Evolutionary conservation across 64 coral and sea anemone genomes (phyloP), one percentile per base, ranked within the genome.

Genomic region (Stichodactyla helianthus): DNA sequence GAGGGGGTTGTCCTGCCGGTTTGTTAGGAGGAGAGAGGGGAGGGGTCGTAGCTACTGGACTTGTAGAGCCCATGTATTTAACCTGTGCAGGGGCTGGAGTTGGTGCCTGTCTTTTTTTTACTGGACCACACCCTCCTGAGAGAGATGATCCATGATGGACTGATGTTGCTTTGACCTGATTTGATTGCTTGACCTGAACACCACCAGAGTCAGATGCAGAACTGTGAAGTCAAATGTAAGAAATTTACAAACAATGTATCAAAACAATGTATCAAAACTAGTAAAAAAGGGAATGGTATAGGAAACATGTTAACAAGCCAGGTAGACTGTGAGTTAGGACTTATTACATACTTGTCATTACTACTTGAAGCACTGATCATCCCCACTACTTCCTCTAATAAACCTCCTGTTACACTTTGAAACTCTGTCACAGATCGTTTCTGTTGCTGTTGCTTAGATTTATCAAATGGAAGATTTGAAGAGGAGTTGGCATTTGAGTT

Each of bases 41-140:
- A 18, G 93, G 63, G 28, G 86, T 79, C 11, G 83, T 86, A 83
- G 84, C 59, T 4, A 79, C 81, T 19, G 94, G 94, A 77, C 91
- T 95, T 5, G 91, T 89, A n/a, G 94, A 95, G 6, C 94, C 94
- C 82, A 95, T 87, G 82, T 92, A 95, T 53, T 92, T 95, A 31
- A 95, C 94, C 54, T 86, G 85, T 6, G 88, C 79, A 7, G 62
- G 19, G 4, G 62, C 62, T 25, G 94, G 51, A 5, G 88, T 81
- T 15, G 84, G 84, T 35, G 54, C 81, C 11, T 79, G 77, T 79
- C 77, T 79, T 31, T 77, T 92, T 87, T 82, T 83, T 20, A 78
- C 64, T 53, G 87, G 17, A 95, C 61, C 51, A 83, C 84, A 20
- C 67, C 25, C 35, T 15, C 51, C 84, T 58, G 77, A 44, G 25